A percentile compares a stretch with the other conserved stretches of the same genome.
phyloP scores from a whole-genome alignment of 2,888 invertebrate species.

The Metallyticus violacea region DNA sequence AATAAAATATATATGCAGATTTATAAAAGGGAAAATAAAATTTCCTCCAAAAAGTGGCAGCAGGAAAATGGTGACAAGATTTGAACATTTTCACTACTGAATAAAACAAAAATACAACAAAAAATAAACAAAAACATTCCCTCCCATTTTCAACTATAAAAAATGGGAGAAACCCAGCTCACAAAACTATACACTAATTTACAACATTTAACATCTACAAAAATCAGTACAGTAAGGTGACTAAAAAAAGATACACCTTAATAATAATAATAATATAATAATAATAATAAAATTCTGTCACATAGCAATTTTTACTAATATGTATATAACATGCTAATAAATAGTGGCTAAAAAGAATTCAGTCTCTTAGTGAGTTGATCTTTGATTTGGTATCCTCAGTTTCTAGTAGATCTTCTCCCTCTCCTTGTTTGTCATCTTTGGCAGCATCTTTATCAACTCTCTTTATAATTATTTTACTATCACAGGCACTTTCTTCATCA shows the following conservation, averaged over 20 bases:
- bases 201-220: constrained; percentile 34
- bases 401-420: constrained; percentile 20
- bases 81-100: neutral
- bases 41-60: constrained; percentile 16
- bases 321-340: constrained; percentile 32
- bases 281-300: constrained; percentile 32
- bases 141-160: neutral
- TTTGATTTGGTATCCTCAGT: constrained; percentile 35
- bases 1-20: constrained; percentile 29
- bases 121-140: constrained; percentile 16
- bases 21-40: constrained; percentile 31
- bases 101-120: constrained; percentile 12
- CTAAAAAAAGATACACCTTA: constrained; percentile 34
- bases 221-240: constrained; percentile 36
- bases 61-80: constrained; percentile 12
- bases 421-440: constrained; percentile 30
- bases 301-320: constrained; percentile 24
- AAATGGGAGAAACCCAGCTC: constrained; percentile 17
- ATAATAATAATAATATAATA: too few relatives aligned
- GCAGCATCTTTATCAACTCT: constrained; percentile 32
- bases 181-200: constrained; percentile 22
- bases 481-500: constrained; percentile 49
- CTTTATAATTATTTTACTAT: constrained; percentile 51
- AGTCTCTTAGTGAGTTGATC: constrained; percentile 34
- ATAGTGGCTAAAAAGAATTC: constrained; percentile 33